Percentiles rank a stretch among this genome's conserved stretches.
phyloP scores from a whole-genome alignment of 2,113 vertebrate genomes.

The Dasyurus viverrinus region DNA sequence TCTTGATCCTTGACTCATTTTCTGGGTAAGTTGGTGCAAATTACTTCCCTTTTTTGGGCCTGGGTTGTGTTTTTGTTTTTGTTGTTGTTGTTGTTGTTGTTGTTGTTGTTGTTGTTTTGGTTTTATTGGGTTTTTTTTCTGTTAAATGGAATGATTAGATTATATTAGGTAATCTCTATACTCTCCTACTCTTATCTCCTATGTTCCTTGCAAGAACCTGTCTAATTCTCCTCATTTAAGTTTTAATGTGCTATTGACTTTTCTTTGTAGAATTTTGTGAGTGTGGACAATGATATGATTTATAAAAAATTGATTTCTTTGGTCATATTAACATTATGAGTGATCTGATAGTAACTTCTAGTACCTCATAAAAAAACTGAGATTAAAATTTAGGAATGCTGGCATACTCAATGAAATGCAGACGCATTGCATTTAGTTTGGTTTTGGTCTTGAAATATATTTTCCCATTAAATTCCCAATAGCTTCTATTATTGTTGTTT shows the following conservation, averaged over 20 bases:
- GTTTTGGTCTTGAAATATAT: conserved; percentile 63
- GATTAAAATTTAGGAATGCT: conserved; percentile 51
- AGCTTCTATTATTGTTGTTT: conserved; percentile 72
- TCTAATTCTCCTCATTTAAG: conserved; percentile 7
- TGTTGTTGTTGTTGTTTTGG: too few species aligned
- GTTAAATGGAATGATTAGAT: not conserved
- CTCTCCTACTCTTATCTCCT: not conserved
- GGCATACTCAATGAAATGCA: conserved; percentile 25
- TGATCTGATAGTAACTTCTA: not conserved
- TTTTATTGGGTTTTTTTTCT: not conserved
- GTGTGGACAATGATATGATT: not conserved
- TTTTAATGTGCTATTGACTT: not conserved
- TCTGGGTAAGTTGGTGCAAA: not conserved
- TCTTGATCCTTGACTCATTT: not conserved
- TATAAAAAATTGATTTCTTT: conserved; percentile 31
- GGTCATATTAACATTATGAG: not conserved
- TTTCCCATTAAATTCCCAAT: conserved; percentile 61
- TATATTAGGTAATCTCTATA: not conserved
- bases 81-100: too few species aligned
- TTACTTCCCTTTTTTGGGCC: not conserved
- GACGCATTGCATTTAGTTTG: conserved; percentile 52
- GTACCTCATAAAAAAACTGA: conserved; percentile 10
- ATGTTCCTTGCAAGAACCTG: not conserved
- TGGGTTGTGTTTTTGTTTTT: not conserved
- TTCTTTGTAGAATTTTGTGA: conserved; percentile 33